These are phyloP conservation scores for Galagoides demidoff DNA, from an alignment of 2,797 vertebrate species.

Conservation along the genomic window DNA sequence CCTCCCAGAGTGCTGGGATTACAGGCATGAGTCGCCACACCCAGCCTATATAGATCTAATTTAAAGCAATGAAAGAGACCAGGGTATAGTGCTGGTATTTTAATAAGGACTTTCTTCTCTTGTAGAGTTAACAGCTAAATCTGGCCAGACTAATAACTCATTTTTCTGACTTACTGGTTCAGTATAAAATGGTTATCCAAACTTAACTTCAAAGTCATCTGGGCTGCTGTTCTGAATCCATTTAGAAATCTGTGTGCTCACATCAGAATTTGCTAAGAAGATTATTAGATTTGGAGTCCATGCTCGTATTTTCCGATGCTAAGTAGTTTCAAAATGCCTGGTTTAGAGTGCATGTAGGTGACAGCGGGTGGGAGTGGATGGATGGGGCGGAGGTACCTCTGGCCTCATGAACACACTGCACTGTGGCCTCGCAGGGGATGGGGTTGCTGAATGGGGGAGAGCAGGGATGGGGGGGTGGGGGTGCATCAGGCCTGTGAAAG, in stretches of 20 bases:
- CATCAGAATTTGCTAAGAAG: slow-evolving; percentile 5
- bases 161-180: slow-evolving; percentile 40
- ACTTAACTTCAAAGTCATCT: background rate
- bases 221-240: background rate
- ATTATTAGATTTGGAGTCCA: background rate
- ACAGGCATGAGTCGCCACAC: no score
- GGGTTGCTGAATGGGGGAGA: background rate
- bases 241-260: background rate
- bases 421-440: background rate
- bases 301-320: background rate
- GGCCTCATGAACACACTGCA: fast-evolving
- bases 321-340: background rate
- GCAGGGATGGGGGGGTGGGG: background rate
- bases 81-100: background rate
- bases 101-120: background rate
- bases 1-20: no score
- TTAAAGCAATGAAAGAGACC: background rate
- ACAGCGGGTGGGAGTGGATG: background rate
- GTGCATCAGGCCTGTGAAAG: background rate
- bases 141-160: background rate
- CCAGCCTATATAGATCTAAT: background rate
- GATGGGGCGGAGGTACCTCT: background rate
- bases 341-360: background rate
- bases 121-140: background rate
- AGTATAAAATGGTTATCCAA: background rate